Evolutionary conservation across 2,113 vertebrate species (phyloP).

Genomic region (Morone saxatilis): DNA sequence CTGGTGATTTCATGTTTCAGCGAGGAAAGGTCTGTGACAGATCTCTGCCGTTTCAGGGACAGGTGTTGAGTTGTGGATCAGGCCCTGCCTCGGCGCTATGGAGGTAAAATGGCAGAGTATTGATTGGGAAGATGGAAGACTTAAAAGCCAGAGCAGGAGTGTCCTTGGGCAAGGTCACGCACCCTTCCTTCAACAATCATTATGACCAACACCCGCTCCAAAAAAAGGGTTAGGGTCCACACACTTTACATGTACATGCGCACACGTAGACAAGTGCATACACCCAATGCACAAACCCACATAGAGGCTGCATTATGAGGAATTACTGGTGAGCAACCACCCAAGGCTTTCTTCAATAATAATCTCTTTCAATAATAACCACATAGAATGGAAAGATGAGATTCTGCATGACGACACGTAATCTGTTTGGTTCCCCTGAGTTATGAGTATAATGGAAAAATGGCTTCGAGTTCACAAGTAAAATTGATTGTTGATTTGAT

Average conservation of each 20-base stretch:
- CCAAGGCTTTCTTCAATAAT: slow-evolving; percentile 58
- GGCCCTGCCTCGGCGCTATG: neutral
- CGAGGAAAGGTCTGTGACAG: slow-evolving; percentile 54
- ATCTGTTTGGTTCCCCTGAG: slow-evolving; percentile 50
- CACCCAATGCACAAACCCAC: neutral
- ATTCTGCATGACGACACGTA: slow-evolving; percentile 22
- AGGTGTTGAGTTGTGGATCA: slow-evolving; percentile 55
- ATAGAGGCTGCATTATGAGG: slow-evolving; percentile 6
- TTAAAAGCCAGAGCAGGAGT: slow-evolving; percentile 19
- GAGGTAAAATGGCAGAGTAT: slow-evolving; percentile 70
- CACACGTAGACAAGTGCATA: neutral
- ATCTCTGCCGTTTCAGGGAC: slow-evolving; percentile 52
- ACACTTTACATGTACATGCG: neutral
- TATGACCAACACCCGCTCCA: neutral
- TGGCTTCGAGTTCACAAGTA: slow-evolving; percentile 30
- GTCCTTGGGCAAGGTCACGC: slow-evolving; percentile 65
- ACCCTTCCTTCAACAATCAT: slow-evolving; percentile 17
- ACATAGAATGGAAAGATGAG: slow-evolving; percentile 44
- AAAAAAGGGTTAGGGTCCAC: neutral
- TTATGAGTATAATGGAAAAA: slow-evolving; percentile 49
- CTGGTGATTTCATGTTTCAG: slow-evolving; percentile 61
- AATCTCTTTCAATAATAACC: slow-evolving; percentile 51
- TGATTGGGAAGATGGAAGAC: slow-evolving; percentile 53
- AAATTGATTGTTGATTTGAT: slow-evolving; percentile 65
- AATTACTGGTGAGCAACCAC: slow-evolving; percentile 25